A percentile compares a stretch with the other conserved stretches of the same genome.
phyloP scores from a whole-genome alignment of 2,113 vertebrate genomes.

The Megaceryle torquata region DNA sequence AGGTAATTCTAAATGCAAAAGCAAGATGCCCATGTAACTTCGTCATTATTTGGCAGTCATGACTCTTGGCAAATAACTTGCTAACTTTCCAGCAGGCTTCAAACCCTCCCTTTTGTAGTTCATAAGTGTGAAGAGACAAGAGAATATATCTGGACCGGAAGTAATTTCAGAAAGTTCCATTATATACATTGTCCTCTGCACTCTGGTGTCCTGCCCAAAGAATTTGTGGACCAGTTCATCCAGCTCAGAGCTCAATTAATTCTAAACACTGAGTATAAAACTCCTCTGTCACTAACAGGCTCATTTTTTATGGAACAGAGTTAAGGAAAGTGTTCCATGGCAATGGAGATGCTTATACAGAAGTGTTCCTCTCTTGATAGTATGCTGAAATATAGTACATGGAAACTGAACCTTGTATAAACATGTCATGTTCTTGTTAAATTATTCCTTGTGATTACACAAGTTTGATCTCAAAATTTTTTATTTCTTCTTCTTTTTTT shows the following conservation, averaged over 20 bases:
- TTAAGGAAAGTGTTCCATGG: neutral
- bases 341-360: neutral
- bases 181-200: neutral
- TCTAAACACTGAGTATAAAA: slow-evolving; percentile 32
- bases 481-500: neutral
- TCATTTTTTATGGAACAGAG: slow-evolving; percentile 12
- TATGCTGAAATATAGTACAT: neutral
- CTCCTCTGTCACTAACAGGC: neutral
- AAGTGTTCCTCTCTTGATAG: neutral
- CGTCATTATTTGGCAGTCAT: neutral
- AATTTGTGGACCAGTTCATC: slow-evolving; percentile 1
- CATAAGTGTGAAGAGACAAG: neutral
- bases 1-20: neutral
- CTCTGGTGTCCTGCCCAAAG: neutral
- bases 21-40: neutral
- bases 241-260: neutral
- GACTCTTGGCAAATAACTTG: neutral
- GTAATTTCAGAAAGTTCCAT: slow-evolving; percentile 34
- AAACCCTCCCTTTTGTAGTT: neutral
- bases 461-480: neutral
- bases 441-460: neutral
- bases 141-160: slow-evolving; percentile 2
- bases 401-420: neutral
- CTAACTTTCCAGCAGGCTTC: neutral
- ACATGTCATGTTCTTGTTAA: neutral